phyloP scores from a whole-genome alignment of 1,140 invertebrate species.

The Epicauta chinensis region DNA sequence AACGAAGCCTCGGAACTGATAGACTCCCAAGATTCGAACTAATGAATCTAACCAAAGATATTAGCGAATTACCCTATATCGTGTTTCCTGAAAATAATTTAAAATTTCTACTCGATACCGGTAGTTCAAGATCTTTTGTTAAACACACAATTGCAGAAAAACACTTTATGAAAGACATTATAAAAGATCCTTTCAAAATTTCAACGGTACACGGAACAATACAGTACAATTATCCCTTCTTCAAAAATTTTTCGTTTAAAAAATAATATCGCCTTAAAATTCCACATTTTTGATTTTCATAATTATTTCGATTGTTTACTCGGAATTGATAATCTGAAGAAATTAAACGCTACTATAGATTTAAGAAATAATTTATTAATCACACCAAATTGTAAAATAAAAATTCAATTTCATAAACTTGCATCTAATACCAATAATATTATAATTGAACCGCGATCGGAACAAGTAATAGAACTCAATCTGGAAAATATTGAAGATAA shows the following conservation, averaged over 20 bases:
- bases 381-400: conserved; percentile 4
- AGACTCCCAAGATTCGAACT: background rate
- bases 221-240: background rate
- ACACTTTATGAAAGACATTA: conserved; percentile 4
- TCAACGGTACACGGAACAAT: conserved; percentile 2
- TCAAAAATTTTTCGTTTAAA: conserved; percentile 3
- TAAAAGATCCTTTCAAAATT: background rate
- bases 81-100: conserved; percentile 4
- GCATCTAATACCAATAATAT: background rate
- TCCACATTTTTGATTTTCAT: conserved; percentile 8
- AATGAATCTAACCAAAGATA: background rate
- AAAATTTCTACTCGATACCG: conserved; percentile 8
- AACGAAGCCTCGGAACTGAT: background rate
- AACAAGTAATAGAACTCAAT: conserved; percentile 6
- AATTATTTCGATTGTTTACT: conserved; percentile 7
- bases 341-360: conserved; percentile 2
- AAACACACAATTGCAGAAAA: conserved; percentile 10
- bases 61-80: background rate
- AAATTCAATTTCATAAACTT: background rate
- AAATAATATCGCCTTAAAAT: conserved; percentile 2
- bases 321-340: conserved; percentile 12
- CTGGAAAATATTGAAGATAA: background rate
- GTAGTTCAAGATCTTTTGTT: conserved; percentile 12
- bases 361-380: background rate
- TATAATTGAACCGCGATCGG: background rate